Evolutionary conservation across 1,140 invertebrate species (phyloP).

Genomic region (Ptiloglossa arizonensis): DNA sequence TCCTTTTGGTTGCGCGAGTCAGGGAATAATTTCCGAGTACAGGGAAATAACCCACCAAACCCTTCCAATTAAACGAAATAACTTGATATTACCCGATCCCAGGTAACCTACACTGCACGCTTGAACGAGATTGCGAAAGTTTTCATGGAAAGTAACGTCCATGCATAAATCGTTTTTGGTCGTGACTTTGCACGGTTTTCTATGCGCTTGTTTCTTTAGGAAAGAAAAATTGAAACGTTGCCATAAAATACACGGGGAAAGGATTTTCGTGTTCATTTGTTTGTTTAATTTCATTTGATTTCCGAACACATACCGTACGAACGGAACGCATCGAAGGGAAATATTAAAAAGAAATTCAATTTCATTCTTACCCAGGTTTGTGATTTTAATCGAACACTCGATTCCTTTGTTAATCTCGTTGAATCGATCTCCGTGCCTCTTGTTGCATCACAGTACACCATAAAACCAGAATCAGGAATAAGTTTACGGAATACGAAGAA

Average conservation of each 20-base stretch:
- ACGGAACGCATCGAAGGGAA: too few relatives aligned
- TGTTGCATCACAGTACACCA: too few relatives aligned
- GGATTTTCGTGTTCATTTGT: not conserved
- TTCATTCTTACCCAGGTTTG: too few relatives aligned
- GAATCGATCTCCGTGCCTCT: too few relatives aligned
- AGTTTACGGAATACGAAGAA: too few relatives aligned
- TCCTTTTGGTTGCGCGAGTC: constrained; percentile 21
- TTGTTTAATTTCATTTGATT: not conserved
- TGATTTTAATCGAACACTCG: too few relatives aligned
- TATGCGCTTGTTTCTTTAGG: constrained; percentile 2
- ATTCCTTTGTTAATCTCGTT: too few relatives aligned
- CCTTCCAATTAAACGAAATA: constrained; percentile 77
- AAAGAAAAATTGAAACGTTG: not conserved
- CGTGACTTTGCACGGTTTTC: constrained; percentile 37
- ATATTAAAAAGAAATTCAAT: too few relatives aligned
- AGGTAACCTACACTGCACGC: constrained; percentile 59
- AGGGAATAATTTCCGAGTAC: constrained; percentile 62
- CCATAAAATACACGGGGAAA: not conserved
- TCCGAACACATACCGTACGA: too few relatives aligned
- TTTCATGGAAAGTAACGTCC: constrained; percentile 71
- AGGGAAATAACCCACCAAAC: constrained; percentile 64
- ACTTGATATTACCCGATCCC: constrained; percentile 73
- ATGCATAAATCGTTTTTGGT: constrained; percentile 69
- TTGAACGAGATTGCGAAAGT: constrained; percentile 75
- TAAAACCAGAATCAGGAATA: too few relatives aligned